phyloP scores from a whole-genome alignment of 2,888 invertebrate genomes.

The Sicus ferrugineus region DNA sequence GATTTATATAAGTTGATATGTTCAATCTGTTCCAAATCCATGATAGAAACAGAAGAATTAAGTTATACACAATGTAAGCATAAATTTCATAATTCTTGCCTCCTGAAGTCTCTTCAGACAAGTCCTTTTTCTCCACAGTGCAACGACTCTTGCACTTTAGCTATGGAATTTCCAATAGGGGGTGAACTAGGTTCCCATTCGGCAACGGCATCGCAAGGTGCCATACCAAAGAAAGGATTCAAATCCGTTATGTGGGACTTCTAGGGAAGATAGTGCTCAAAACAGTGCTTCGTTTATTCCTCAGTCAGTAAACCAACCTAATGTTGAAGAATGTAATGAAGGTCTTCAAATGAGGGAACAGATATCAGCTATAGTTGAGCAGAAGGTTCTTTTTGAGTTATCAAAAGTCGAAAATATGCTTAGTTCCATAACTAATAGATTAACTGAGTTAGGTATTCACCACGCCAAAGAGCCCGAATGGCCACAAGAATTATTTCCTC shows the following conservation, averaged over 20 bases:
- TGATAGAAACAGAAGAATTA: conserved; percentile 1
- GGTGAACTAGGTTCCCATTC: not conserved
- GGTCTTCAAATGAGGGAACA: not conserved
- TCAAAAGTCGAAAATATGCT: not conserved
- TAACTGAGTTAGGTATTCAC: not conserved
- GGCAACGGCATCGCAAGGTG: not conserved
- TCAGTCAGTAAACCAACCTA: not conserved
- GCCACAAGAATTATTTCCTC: conserved; percentile 6
- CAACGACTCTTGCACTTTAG: not conserved
- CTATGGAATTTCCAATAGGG: not conserved
- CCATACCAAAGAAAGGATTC: not conserved
- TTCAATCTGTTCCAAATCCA: not conserved
- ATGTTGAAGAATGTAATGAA: not conserved
- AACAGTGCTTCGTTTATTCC: not conserved
- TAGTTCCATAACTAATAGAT: not conserved
- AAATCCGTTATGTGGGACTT: not conserved
- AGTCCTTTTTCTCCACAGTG: not conserved
- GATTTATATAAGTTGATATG: not conserved
- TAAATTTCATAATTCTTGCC: not conserved
- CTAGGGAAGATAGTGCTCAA: not conserved
- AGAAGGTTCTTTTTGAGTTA: not conserved
- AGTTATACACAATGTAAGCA: not conserved
- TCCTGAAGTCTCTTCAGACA: not conserved
- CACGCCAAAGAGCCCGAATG: not conserved
- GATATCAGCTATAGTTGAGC: not conserved